phyloP scores from a whole-genome alignment of 2,888 invertebrate species.

The Orthonychiurus folsomi region DNA sequence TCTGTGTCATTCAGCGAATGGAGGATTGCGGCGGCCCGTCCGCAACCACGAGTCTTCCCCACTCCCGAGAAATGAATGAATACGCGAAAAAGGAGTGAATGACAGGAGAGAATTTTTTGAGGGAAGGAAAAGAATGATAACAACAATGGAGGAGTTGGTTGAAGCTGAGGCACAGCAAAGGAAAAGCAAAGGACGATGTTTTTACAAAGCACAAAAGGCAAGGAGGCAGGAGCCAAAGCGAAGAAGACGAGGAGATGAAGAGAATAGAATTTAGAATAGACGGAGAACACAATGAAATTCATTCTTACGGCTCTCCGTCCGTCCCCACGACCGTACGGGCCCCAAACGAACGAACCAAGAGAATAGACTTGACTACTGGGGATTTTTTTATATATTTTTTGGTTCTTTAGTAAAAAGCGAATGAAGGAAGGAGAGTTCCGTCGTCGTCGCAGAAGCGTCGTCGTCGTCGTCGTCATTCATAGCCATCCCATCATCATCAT shows the following conservation, averaged over 20 bases:
- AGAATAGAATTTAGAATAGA: constrained; percentile 9
- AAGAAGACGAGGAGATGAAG: not conserved
- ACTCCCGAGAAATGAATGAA: too few species aligned
- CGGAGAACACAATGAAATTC: not conserved
- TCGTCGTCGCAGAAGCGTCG: too few species aligned
- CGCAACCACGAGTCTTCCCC: too few species aligned
- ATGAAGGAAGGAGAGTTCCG: too few species aligned
- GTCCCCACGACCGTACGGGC: too few species aligned
- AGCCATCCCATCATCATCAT: constrained; percentile 8
- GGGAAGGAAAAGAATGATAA: not conserved
- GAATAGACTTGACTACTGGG: not conserved
- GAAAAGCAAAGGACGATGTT: constrained; percentile 3
- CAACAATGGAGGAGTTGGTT: not conserved
- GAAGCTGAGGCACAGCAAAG: not conserved
- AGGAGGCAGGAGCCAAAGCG: not conserved
- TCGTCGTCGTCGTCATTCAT: not conserved
- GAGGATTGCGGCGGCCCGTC: too few species aligned
- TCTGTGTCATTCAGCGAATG: too few species aligned
- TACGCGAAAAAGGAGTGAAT: not conserved
- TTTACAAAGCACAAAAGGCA: constrained; percentile 3
- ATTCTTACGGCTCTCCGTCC: too few species aligned
- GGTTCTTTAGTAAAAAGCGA: not conserved
- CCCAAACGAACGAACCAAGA: not conserved
- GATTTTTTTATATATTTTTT: not conserved
- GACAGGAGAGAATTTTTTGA: not conserved